phyloP scores from a whole-genome alignment of 2,888 invertebrate genomes.

The Eilema depressum region DNA sequence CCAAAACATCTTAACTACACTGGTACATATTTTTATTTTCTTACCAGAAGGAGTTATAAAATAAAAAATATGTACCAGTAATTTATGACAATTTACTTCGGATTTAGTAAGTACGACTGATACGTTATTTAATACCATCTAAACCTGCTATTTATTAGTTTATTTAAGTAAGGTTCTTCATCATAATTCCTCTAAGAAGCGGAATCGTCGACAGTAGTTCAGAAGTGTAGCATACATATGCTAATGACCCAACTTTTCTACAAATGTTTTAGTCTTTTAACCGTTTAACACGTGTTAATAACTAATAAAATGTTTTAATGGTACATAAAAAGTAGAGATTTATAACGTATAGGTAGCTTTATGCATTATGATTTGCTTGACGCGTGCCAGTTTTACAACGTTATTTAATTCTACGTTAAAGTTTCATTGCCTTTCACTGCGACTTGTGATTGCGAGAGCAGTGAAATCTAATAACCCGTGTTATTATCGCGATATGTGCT shows the following conservation, averaged over 20 bases:
- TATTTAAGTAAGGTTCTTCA: constrained; percentile 40
- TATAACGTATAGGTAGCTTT: constrained; percentile 80
- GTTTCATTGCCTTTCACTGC: constrained; percentile 68
- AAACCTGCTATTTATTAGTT: constrained; percentile 47
- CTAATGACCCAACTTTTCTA: constrained; percentile 82
- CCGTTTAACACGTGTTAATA: constrained; percentile 85
- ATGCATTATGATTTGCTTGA: constrained; percentile 76
- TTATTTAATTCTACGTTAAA: constrained; percentile 60
- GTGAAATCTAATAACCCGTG: constrained; percentile 50
- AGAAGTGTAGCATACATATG: constrained; percentile 57
- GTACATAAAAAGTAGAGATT: constrained; percentile 86
- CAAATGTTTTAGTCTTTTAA: constrained; percentile 82
- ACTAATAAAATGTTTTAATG: constrained; percentile 86
- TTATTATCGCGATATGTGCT: constrained; percentile 43
- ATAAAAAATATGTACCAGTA: neutral
- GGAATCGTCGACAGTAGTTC: constrained; percentile 67
- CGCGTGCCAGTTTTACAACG: constrained; percentile 63
- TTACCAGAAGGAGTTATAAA: neutral
- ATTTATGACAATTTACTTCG: constrained; percentile 35
- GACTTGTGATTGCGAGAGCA: constrained; percentile 51
- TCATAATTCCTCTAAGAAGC: constrained; percentile 56
- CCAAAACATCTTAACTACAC: constrained; percentile 6
- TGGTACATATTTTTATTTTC: neutral
- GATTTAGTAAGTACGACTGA: constrained; percentile 12
- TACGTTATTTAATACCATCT: constrained; percentile 19